Base-by-base conservation (phyloP, 2,797 vertebrate genomes). In the Mastacembelus armatus region DNA sequence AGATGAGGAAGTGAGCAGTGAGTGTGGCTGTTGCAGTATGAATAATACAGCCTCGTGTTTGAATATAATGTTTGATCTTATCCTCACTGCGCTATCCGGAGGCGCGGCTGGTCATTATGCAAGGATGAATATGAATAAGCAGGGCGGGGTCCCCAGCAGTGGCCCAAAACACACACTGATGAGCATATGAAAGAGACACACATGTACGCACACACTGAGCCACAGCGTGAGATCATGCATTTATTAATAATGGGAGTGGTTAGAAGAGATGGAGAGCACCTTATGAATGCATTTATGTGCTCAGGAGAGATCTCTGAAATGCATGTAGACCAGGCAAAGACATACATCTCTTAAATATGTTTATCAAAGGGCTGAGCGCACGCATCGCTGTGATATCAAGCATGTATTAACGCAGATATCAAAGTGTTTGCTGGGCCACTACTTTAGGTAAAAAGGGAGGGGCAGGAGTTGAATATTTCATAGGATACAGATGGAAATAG, bases 171-270 rank as follows among this genome's bases (percentile, higher is more conserved):
- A 82, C 78, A 84, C 85, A 78, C 74, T 66, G 79, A 79, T 80
- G 88, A 81, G 77, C 84, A 89, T 84, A 90, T 90, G 79, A 90
- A 88, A 88, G 82, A 83, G 57, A 36, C 62, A 29, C 74, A 61
- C 83, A 22, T 59, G 76, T 60, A 69, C 52, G 40, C 56, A 54
- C 77, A 74, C 43, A 42, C 59, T 14, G 63, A 45, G 57, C 21
- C 84, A 24, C 87, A 80, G 87, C 75, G n/a, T 88, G 89, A 70
- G 82, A 67, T 91, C 87, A 90, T 92, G 84, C 88, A 92, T 92
- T 85, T 91, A 92, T 91, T 91, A 90, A 92, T 90, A 75, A 70
- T 86, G 85, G 91, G 91, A 90, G 90, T 83, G 90, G 88, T 71
- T 85, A 86, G 36, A 51, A 60, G 81, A 75, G 68, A 66, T n/a